Percentiles rank a stretch among this genome's conserved stretches.
phyloP scores from a whole-genome alignment of 1,140 invertebrate species.

The Neoseiulus cucumeris region DNA sequence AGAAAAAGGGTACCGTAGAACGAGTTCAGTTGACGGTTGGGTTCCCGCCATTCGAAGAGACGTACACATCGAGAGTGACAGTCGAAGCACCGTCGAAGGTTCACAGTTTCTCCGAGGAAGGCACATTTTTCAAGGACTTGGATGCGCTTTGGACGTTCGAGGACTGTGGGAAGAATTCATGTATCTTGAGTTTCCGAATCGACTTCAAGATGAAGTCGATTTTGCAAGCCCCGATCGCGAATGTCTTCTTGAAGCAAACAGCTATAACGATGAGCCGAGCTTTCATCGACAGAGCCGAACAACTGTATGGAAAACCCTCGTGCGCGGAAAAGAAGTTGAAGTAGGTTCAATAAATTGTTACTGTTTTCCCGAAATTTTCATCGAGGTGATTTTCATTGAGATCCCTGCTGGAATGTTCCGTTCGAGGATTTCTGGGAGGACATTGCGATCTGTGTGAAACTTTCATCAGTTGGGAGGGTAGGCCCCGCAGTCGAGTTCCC shows the following conservation, averaged over 20 bases:
- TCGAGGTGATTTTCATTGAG: no score
- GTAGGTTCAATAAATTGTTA: no score
- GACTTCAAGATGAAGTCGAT: background rate
- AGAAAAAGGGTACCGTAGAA: background rate
- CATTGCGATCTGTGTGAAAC: no score
- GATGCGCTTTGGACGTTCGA: background rate
- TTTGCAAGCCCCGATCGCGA: background rate
- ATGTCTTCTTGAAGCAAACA: background rate
- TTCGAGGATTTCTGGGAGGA: no score
- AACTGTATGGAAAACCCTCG: background rate
- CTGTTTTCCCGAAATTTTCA: no score
- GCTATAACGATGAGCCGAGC: background rate
- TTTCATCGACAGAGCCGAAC: background rate
- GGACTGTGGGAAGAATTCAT: background rate
- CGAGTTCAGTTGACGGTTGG: background rate
- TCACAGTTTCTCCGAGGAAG: background rate
- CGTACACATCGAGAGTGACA: background rate
- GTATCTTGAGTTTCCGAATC: background rate
- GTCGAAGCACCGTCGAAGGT: background rate
- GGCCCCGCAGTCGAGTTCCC: no score
- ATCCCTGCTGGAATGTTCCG: no score
- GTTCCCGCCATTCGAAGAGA: background rate
- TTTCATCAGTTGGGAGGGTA: no score
- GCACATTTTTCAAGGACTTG: background rate
- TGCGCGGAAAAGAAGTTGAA: background rate